phyloP scores from a whole-genome alignment of 2,797 vertebrate genomes.

The Pseudocheirus occidentalis region DNA sequence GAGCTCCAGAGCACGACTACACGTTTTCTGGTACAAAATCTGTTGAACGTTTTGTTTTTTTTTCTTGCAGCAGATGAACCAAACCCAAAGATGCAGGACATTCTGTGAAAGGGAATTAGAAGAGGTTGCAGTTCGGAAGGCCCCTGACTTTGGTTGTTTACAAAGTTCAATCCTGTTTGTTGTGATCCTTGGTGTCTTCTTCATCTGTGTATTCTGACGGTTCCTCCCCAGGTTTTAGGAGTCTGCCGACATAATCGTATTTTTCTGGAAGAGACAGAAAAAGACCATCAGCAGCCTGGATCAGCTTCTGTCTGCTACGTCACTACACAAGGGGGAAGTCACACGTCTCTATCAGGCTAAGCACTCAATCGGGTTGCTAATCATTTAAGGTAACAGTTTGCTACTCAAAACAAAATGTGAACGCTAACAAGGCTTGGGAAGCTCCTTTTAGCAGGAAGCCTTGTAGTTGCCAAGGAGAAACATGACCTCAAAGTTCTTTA shows the following conservation, averaged over 20 bases:
- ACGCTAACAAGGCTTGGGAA: not conserved
- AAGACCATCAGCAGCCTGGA: constrained; percentile 51
- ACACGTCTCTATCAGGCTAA: not conserved
- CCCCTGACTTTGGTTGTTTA: constrained; percentile 93
- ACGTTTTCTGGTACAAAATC: constrained; percentile 84
- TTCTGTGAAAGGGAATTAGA: constrained; percentile 82
- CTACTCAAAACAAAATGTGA: constrained; percentile 15
- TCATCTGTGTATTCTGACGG: constrained; percentile 99
- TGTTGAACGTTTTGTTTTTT: constrained; percentile 80
- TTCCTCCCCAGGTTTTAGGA: constrained; percentile 98
- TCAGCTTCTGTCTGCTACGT: constrained; percentile 24
- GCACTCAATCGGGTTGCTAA: constrained; percentile 10
- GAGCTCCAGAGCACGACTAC: constrained; percentile 83
- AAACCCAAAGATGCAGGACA: constrained; percentile 83
- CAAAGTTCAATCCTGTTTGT: constrained; percentile 96
- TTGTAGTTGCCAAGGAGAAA: not conserved
- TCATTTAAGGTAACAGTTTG: constrained; percentile 9
- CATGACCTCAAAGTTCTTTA: not conserved
- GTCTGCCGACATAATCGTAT: constrained; percentile 97
- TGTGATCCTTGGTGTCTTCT: constrained; percentile 99
- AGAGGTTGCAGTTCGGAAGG: constrained; percentile 90
- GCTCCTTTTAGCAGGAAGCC: constrained; percentile 18
- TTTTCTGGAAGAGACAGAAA: constrained; percentile 91
- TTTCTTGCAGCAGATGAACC: constrained; percentile 83
- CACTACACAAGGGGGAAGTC: not conserved